A percentile compares a stretch with the other conserved stretches of the same genome.
Evolutionary conservation across 2,888 invertebrate genomes (phyloP).

Genomic region (Lydus trimaculatus): DNA sequence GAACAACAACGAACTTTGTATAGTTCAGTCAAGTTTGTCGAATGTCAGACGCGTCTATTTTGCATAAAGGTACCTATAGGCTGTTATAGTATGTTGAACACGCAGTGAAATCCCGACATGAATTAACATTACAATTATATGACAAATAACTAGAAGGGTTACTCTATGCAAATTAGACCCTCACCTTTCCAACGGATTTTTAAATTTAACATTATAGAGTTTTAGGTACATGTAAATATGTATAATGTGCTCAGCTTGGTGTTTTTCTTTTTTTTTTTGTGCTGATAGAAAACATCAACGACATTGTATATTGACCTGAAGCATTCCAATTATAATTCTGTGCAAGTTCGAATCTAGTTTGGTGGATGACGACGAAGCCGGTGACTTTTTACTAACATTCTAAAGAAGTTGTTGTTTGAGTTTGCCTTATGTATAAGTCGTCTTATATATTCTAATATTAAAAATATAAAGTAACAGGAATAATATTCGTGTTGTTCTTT

Average conservation of each 20-base stretch:
- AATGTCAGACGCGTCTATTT: constrained; percentile 42
- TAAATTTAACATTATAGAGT: constrained; percentile 20
- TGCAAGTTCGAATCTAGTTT: constrained; percentile 8
- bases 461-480: background rate
- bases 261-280: background rate
- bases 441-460: background rate
- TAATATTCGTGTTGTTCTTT: background rate
- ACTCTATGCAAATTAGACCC: constrained; percentile 47
- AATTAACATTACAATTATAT: constrained; percentile 59
- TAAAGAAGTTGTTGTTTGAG: background rate
- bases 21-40: constrained; percentile 44
- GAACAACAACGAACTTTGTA: constrained; percentile 19
- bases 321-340: background rate
- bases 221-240: constrained; percentile 36
- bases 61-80: constrained; percentile 48
- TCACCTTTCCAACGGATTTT: constrained; percentile 40
- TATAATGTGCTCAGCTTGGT: background rate
- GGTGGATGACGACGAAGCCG: background rate
- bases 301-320: background rate
- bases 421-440: background rate
- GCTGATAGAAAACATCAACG: background rate
- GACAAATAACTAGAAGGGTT: constrained; percentile 48
- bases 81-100: constrained; percentile 37
- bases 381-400: background rate
- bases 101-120: constrained; percentile 15